Percentiles rank a stretch among this genome's conserved stretches.
These are phyloP conservation scores for Zootoca vivipara DNA, from an alignment of 2,113 vertebrate species.

Conservation along the genomic window DNA sequence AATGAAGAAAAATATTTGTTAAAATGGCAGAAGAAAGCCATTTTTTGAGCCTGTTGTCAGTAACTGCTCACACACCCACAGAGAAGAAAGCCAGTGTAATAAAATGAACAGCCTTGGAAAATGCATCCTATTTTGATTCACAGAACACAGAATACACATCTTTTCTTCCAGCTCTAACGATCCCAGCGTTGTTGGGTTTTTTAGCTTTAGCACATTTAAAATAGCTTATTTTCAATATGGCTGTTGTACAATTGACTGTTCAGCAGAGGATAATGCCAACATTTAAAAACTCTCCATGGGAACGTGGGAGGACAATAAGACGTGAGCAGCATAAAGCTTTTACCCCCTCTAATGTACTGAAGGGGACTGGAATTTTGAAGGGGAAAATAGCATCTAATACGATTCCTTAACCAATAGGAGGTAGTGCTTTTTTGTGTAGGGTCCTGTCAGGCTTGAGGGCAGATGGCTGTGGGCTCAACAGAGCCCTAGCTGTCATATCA, in stretches of 20 bases:
- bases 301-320: neutral
- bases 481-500: neutral
- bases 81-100: neutral
- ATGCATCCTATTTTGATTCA: slow-evolving; percentile 1
- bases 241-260: neutral
- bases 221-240: neutral
- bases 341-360: neutral
- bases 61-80: neutral
- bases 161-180: neutral
- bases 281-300: neutral
- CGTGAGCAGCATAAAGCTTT: neutral
- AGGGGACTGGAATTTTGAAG: accelerated
- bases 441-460: neutral
- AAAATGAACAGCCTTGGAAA: neutral
- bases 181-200: neutral
- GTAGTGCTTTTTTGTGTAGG: neutral
- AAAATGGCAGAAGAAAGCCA: slow-evolving; percentile 26
- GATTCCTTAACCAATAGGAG: neutral
- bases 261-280: neutral
- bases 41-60: neutral
- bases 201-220: neutral
- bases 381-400: slow-evolving; percentile 9
- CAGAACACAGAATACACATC: neutral
- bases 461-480: neutral
- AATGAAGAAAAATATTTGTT: slow-evolving; percentile 32